A percentile compares a stretch with the other conserved stretches of the same genome.
Conservation (phyloP, 92 coral and sea anemone genomes). For the Zoanthus solanderi region DNA sequence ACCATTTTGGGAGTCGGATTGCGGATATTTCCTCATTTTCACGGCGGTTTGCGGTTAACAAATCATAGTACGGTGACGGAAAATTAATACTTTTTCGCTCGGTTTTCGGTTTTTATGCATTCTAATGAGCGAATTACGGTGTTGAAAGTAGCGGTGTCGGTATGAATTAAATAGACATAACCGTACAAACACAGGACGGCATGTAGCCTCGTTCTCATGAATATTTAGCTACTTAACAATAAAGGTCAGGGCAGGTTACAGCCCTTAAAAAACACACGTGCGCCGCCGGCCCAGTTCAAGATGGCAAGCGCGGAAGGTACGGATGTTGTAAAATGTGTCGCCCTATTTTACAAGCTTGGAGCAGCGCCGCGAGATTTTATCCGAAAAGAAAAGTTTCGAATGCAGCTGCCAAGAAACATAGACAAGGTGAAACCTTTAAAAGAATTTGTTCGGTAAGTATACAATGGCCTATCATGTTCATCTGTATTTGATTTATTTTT, state of each 20-base stretch:
- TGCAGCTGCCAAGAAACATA: not conserved
- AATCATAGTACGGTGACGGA: no score
- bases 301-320: not conserved
- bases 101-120: no score
- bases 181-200: not conserved
- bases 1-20: not conserved
- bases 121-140: not conserved
- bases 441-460: no score
- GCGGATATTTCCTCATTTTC: no score
- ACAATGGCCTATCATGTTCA: no score
- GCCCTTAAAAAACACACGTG: not conserved
- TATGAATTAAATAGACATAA: not conserved
- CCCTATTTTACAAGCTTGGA: constrained; percentile 20
- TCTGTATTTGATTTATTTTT: no score
- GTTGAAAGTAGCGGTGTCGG: constrained; percentile 1
- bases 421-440: no score
- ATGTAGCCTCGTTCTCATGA: constrained; percentile 22
- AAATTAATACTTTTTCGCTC: no score
- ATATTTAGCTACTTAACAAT: not conserved
- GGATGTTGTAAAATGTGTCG: not conserved
- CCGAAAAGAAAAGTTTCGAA: not conserved
- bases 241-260: not conserved
- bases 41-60: no score
- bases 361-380: not conserved
- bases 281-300: not conserved